Conservation (phyloP, 64 coral and sea anemone genomes). For the Acropora yongei region DNA sequence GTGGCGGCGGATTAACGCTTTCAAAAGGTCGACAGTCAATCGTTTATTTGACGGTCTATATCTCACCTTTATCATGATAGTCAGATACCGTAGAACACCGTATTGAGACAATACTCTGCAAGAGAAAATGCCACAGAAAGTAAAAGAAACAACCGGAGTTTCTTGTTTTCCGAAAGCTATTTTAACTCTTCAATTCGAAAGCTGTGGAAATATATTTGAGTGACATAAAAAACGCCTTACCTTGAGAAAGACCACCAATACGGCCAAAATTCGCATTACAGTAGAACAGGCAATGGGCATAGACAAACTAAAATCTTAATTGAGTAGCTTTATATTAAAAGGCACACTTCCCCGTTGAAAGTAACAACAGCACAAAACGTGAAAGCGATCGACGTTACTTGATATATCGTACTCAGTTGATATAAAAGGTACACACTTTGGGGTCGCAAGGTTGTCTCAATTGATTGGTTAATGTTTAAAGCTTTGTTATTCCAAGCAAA, state of each 20-base stretch:
- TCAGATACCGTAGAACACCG: background rate
- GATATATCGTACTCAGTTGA: background rate
- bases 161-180: background rate
- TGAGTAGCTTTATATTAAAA: background rate
- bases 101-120: background rate
- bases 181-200: background rate
- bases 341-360: background rate
- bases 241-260: background rate
- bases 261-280: background rate
- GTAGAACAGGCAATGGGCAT: background rate
- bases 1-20: background rate
- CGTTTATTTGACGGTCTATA: too few relatives aligned
- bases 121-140: background rate
- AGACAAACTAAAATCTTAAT: background rate
- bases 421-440: background rate
- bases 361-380: background rate
- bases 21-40: background rate
- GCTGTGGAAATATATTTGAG: background rate
- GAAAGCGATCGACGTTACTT: background rate
- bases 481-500: background rate
- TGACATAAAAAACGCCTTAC: background rate
- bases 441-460: background rate
- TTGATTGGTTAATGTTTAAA: background rate
- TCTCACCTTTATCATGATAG: constrained; percentile 8
- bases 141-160: too few relatives aligned